phyloP scores from a whole-genome alignment of 2,797 vertebrate genomes.

The Sebastes cheni region DNA sequence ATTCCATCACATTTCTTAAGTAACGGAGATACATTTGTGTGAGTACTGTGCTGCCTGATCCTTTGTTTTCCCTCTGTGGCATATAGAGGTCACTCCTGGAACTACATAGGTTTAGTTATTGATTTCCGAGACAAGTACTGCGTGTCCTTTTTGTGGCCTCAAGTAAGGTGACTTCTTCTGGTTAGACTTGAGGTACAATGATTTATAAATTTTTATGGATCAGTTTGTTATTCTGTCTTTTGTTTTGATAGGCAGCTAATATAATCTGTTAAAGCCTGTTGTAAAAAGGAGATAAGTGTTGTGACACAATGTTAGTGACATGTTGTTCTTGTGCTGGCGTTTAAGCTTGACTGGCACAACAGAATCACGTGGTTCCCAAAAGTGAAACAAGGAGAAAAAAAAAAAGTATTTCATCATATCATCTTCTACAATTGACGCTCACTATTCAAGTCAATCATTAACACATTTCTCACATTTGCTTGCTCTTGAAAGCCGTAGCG shows the following conservation, averaged over 20 bases:
- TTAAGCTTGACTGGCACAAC: background rate
- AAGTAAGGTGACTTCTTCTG: background rate
- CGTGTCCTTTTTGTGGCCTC: conserved; percentile 3
- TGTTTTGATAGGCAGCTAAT: background rate
- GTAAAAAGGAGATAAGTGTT: background rate
- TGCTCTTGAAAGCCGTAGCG: background rate
- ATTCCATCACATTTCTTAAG: conserved; percentile 34
- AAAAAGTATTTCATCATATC: background rate
- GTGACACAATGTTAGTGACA: background rate
- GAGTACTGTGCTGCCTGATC: background rate
- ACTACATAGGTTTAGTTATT: conserved; percentile 24
- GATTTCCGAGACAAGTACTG: conserved; percentile 28
- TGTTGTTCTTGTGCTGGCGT: background rate
- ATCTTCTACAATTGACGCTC: background rate
- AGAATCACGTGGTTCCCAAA: background rate
- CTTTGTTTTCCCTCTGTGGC: conserved; percentile 19
- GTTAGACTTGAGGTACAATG: background rate
- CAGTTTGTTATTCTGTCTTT: background rate
- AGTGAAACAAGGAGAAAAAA: background rate
- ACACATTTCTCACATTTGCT: background rate
- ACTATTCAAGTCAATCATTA: background rate
- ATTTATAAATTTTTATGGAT: background rate
- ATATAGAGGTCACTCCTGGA: conserved; percentile 23
- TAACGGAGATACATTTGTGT: conserved; percentile 18
- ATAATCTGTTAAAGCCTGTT: background rate